These are phyloP conservation scores for Labroides dimidiatus DNA, from an alignment of 2,797 vertebrate species.

Conservation along the genomic window DNA sequence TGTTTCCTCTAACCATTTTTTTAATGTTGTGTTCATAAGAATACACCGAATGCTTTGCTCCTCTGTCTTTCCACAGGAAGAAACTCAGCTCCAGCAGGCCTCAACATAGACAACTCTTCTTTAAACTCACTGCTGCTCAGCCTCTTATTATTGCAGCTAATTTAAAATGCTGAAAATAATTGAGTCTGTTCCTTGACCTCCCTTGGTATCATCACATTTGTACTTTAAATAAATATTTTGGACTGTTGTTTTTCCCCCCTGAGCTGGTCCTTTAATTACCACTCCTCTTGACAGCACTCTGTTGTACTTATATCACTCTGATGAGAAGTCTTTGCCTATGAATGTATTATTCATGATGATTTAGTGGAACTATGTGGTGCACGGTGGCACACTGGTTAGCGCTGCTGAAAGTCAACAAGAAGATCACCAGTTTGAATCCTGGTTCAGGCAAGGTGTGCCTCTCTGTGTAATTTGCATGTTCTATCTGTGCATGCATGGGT, in stretches of 20 bases:
- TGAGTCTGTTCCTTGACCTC: slow-evolving; percentile 59
- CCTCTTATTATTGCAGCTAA: slow-evolving; percentile 75
- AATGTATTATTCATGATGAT: neutral
- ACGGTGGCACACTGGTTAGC: too few relatives aligned
- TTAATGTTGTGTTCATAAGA: slow-evolving; percentile 37
- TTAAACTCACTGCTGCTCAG: slow-evolving; percentile 71
- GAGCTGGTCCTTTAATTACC: slow-evolving; percentile 31
- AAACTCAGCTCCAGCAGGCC: slow-evolving; percentile 70
- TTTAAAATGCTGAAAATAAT: slow-evolving; percentile 69
- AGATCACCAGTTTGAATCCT: too few relatives aligned
- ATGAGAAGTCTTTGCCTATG: slow-evolving; percentile 29
- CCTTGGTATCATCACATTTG: slow-evolving; percentile 75
- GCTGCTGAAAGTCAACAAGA: too few relatives aligned
- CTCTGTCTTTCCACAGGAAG: slow-evolving; percentile 78
- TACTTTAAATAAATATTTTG: slow-evolving; percentile 81
- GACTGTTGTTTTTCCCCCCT: slow-evolving; percentile 51
- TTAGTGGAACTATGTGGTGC: too few relatives aligned
- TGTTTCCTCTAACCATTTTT: slow-evolving; percentile 33
- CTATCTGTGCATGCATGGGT: too few relatives aligned
- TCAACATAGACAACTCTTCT: slow-evolving; percentile 49
- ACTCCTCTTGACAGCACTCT: slow-evolving; percentile 6
- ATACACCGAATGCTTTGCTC: slow-evolving; percentile 42
- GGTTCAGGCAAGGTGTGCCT: too few relatives aligned
- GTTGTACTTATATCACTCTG: slow-evolving; percentile 33
- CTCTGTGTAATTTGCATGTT: too few relatives aligned